These are phyloP conservation scores for Hippolais icterina DNA, from an alignment of 2,113 vertebrate species.

Conservation along the genomic window DNA sequence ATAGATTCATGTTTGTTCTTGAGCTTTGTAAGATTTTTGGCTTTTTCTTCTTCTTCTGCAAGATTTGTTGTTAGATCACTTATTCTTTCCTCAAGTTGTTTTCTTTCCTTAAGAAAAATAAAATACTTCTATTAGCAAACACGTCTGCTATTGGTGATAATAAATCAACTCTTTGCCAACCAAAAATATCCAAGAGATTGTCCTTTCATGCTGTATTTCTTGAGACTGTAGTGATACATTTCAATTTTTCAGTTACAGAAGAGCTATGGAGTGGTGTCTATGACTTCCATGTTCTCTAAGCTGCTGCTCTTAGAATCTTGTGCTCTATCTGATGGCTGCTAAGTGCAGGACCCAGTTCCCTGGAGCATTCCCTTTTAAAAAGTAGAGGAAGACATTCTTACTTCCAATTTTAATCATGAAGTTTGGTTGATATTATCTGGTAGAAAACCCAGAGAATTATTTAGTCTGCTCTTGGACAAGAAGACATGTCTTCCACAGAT, in stretches of 20 bases:
- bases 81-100: slow-evolving; percentile 89
- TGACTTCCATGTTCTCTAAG: background rate
- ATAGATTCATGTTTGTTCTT: slow-evolving; percentile 96
- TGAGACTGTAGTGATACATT: background rate
- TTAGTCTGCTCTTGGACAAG: background rate
- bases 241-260: background rate
- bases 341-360: background rate
- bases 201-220: background rate
- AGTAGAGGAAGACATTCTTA: background rate
- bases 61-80: slow-evolving; percentile 89
- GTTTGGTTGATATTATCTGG: background rate
- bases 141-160: background rate
- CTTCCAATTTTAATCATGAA: background rate
- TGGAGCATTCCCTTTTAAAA: background rate
- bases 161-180: background rate
- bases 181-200: background rate
- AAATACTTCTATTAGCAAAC: background rate
- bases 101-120: slow-evolving; percentile 80
- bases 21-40: slow-evolving; percentile 92
- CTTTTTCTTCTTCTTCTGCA: slow-evolving; percentile 94
- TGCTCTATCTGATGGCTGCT: background rate
- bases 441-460: background rate
- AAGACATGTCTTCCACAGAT: background rate
- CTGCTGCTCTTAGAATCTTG: background rate
- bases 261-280: background rate